Conservation (phyloP, 2,113 vertebrate genomes). For the Balaeniceps rex region DNA sequence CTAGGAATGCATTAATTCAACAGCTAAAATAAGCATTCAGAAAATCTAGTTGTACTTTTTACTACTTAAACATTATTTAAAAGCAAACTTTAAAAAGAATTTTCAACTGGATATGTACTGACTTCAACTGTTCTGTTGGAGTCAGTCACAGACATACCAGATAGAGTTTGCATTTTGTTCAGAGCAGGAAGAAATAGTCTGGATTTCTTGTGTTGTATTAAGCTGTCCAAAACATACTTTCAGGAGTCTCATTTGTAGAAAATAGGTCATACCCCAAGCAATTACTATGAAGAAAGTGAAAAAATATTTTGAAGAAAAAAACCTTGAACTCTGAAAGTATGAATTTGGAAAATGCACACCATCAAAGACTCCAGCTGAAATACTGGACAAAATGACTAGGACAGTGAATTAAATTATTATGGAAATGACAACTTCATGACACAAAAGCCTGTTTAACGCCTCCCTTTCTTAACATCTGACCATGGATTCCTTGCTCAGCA, state of each 20-base stretch:
- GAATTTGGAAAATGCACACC: neutral
- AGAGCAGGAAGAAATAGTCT: neutral
- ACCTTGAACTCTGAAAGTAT: neutral
- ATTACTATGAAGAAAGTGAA: neutral
- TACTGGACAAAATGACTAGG: neutral
- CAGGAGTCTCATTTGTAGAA: constrained; percentile 2
- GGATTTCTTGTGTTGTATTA: neutral
- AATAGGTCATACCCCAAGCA: neutral
- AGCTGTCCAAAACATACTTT: constrained; percentile 26
- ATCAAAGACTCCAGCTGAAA: neutral
- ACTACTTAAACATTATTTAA: neutral
- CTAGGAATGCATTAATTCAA: neutral
- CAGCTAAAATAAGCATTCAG: neutral
- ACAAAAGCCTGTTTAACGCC: neutral
- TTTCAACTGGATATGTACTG: neutral
- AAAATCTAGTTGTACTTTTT: neutral
- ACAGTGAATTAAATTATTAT: neutral
- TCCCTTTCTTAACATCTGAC: neutral
- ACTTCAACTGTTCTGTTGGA: neutral
- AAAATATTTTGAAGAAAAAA: neutral
- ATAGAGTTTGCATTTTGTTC: neutral
- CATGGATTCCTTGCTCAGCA: neutral
- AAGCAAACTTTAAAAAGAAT: neutral
- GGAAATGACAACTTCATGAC: neutral
- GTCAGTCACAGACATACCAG: neutral